phyloP scores from a whole-genome alignment of 1,140 invertebrate species.

The Leucophenga varia region DNA sequence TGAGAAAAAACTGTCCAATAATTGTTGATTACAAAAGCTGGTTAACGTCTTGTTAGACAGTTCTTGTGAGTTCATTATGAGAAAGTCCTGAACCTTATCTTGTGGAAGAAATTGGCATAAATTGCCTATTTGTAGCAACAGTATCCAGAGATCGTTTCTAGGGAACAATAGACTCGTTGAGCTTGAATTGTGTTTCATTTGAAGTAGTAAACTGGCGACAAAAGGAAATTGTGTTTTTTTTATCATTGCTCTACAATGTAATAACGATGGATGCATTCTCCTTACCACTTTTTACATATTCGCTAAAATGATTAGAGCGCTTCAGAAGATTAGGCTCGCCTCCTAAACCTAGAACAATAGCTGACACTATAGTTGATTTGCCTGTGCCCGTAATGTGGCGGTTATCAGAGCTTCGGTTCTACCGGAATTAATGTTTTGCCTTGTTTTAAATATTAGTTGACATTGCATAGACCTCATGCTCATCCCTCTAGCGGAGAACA shows the following conservation, averaged over 20 bases:
- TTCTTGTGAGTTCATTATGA: conserved; percentile 80
- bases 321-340: conserved; percentile 74
- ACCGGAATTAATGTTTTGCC: too few species aligned
- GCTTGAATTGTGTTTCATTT: conserved; percentile 28
- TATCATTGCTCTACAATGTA: conserved; percentile 63
- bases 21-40: conserved; percentile 69
- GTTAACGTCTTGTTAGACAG: conserved; percentile 83
- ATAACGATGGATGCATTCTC: conserved; percentile 75
- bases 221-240: conserved; percentile 17
- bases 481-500: too few species aligned
- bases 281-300: conserved; percentile 78
- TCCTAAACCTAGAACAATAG: conserved; percentile 87
- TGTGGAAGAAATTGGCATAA: conserved; percentile 96
- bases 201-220: conserved; percentile 23
- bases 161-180: conserved; percentile 26
- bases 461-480: too few species aligned
- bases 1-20: conserved; percentile 60
- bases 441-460: too few species aligned
- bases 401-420: too few species aligned
- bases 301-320: conserved; percentile 64
- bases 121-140: conserved; percentile 80
- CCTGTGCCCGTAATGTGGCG: too few species aligned
- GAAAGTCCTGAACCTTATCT: conserved; percentile 94
- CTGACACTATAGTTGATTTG: conserved; percentile 94
- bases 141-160: conserved; percentile 56